Evolutionary conservation across 2,888 invertebrate genomes (phyloP).

Genomic region (Belgica antarctica): DNA sequence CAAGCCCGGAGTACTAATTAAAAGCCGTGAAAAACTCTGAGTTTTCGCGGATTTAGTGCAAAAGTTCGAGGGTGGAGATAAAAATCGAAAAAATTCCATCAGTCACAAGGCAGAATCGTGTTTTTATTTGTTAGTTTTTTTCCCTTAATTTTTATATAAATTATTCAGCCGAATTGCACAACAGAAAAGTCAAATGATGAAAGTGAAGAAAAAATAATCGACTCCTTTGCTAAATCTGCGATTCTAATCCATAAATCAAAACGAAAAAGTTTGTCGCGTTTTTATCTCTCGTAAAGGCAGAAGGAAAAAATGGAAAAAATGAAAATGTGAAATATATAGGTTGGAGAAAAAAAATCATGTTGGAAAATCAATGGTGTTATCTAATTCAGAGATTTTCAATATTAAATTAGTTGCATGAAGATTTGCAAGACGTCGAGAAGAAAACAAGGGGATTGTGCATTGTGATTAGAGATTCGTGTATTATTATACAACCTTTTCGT

Average conservation of each 20-base stretch:
- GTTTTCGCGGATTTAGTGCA: slow-evolving; percentile 19
- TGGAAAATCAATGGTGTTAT: slow-evolving; percentile 44
- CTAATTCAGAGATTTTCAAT: slow-evolving; percentile 42
- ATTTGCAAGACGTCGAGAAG: slow-evolving; percentile 8
- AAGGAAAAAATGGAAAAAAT: slow-evolving; percentile 32
- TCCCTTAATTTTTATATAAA: slow-evolving; percentile 34
- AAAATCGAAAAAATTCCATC: slow-evolving; percentile 38
- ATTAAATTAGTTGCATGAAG: not conserved
- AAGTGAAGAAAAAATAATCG: slow-evolving; percentile 40
- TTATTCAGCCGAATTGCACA: slow-evolving; percentile 14
- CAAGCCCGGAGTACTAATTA: slow-evolving; percentile 38
- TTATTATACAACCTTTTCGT: slow-evolving; percentile 25
- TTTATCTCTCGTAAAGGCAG: slow-evolving; percentile 32
- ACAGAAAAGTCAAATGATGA: slow-evolving; percentile 31
- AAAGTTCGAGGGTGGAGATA: slow-evolving; percentile 38
- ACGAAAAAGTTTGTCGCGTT: slow-evolving; percentile 43
- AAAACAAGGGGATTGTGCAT: not conserved
- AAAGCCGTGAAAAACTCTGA: slow-evolving; percentile 40
- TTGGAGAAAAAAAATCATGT: slow-evolving; percentile 41
- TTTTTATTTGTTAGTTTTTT: slow-evolving; percentile 42
- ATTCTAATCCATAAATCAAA: slow-evolving; percentile 37
- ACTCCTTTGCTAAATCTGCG: slow-evolving; percentile 12
- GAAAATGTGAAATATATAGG: slow-evolving; percentile 41
- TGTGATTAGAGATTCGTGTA: slow-evolving; percentile 8
- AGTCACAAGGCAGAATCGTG: not conserved